Conservation (phyloP, 2,888 invertebrate genomes). For the Bellardia pandia region DNA sequence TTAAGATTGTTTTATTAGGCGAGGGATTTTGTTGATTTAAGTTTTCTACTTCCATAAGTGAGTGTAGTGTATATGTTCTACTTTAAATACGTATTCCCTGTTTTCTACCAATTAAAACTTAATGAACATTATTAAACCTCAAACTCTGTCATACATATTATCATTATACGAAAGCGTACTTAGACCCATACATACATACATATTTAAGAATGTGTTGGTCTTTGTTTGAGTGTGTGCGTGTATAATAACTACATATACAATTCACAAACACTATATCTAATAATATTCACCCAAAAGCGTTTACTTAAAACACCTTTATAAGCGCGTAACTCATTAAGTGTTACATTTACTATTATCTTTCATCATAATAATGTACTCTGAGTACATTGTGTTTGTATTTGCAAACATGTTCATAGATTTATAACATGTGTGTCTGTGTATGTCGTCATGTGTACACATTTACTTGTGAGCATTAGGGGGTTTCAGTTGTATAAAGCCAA, state of each 20-base stretch:
- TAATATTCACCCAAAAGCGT: conserved; percentile 67
- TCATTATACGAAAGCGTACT: conserved; percentile 4
- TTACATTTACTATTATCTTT: conserved; percentile 67
- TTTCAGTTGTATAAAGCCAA: too few relatives aligned
- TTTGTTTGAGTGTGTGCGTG: not conserved
- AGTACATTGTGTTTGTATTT: conserved; percentile 54
- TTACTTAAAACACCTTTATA: conserved; percentile 71
- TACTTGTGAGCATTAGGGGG: not conserved
- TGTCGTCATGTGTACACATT: not conserved
- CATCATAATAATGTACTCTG: conserved; percentile 53
- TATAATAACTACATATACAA: not conserved
- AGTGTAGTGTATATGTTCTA: not conserved
- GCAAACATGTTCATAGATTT: conserved; percentile 31
- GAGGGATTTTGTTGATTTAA: conserved; percentile 18
- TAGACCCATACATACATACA: not conserved
- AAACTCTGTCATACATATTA: conserved; percentile 40
- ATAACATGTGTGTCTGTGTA: conserved; percentile 6
- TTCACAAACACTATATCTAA: conserved; percentile 25
- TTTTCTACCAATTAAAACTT: conserved; percentile 63
- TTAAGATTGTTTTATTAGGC: not conserved
- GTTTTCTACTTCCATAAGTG: not conserved
- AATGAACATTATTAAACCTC: conserved; percentile 53
- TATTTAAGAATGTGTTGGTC: not conserved
- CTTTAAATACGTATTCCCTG: not conserved
- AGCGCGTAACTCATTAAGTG: conserved; percentile 72